Conservation (phyloP, 2,113 vertebrate species). For the Phyllopteryx taeniolatus region DNA sequence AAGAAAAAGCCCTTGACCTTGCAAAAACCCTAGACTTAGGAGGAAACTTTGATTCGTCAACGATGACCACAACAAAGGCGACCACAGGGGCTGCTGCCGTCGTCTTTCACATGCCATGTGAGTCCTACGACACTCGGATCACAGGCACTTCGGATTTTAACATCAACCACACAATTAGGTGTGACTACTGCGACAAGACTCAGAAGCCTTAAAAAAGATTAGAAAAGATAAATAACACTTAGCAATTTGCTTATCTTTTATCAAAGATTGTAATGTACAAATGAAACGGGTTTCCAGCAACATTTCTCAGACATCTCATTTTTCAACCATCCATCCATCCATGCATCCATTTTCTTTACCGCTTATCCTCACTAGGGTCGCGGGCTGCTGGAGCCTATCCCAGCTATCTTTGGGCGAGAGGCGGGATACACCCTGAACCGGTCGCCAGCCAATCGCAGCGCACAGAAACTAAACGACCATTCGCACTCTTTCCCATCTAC, state of each 20-base stretch:
- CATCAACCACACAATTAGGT: neutral
- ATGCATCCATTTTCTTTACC: too few relatives aligned
- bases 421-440: too few relatives aligned
- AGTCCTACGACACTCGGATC: slow-evolving; percentile 44
- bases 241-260: neutral
- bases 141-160: slow-evolving; percentile 24
- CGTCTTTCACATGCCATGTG: slow-evolving; percentile 30
- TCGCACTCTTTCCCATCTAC: too few relatives aligned
- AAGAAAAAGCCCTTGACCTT: slow-evolving; percentile 56
- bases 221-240: neutral
- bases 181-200: neutral
- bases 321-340: neutral
- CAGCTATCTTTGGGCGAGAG: too few relatives aligned
- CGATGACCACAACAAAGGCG: slow-evolving; percentile 68
- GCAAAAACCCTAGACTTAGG: slow-evolving; percentile 52
- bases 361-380: too few relatives aligned
- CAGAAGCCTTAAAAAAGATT: neutral
- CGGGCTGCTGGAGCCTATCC: too few relatives aligned
- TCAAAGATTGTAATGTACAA: neutral
- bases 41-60: slow-evolving; percentile 69
- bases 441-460: too few relatives aligned
- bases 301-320: neutral
- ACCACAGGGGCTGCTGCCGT: slow-evolving; percentile 32
- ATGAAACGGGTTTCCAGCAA: neutral
- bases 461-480: too few relatives aligned